Evolutionary conservation across 2,113 vertebrate species (phyloP), one percentile per base, ranked within the genome.

Genomic region (Kryptolebias marmoratus): DNA sequence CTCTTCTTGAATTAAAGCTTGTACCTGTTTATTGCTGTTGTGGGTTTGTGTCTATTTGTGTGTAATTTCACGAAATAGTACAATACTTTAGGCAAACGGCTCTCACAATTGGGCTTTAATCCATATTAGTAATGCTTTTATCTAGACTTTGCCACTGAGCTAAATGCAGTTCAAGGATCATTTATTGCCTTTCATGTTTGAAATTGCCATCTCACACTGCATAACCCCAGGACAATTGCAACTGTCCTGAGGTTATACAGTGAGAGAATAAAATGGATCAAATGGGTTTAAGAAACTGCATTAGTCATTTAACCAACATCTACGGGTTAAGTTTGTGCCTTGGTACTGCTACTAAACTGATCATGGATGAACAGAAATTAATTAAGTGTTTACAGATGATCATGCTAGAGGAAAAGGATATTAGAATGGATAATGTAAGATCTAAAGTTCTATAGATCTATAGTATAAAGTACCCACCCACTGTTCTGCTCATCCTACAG

Each of bases 401-500:
- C 10, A 7, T 66, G 57, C 49, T 45, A 1, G 12, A 10, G 7
- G 10, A 65, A 39, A 15, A 55, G 2, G 11, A 11, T 27, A 62
- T 15, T 61, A 50, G 60, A 15, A 59, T 8, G 32, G 56, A n/a
- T 54, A 13, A 39, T 47, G 11, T 22, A 22, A 22, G 22, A 22
- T 22, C 22, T 22, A 22, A 22, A 22, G 22, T 22, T 22, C 22
- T 22, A 22, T 22, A 22, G 22, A 39, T 1, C 8, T 53, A 7
- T 36, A 36, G 22, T 27, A 55, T 15, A 15, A 11, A 55, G 28
- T 44, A 4, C 1, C 12, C 12, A 49, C 64, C 3, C 54, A 16
- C 13, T 7, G 47, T 11, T 60, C 67, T 75, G 8, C 18, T 12
- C 45, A 56, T 64, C 79, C 82, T 82, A 65, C 92, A 98, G 98